A percentile compares a stretch with the other conserved stretches of the same genome.
Evolutionary conservation across 92 coral and sea anemone species (phyloP).

Genomic region (Virgularia gustaviana): DNA sequence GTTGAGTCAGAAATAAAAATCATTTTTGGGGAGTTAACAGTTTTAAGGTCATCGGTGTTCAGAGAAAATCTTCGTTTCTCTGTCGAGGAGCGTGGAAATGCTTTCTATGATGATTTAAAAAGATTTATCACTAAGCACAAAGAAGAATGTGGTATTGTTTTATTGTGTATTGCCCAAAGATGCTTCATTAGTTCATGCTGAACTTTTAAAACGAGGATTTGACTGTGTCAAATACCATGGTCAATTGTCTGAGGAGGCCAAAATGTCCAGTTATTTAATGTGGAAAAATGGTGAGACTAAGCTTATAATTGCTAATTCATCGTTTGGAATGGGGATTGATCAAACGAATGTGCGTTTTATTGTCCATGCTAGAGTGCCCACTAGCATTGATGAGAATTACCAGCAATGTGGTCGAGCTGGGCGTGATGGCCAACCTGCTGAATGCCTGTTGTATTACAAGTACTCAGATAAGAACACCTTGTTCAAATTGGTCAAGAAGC

Average conservation of each 20-base stretch:
- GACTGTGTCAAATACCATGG: constrained; percentile 35
- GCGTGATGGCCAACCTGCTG: constrained; percentile 36
- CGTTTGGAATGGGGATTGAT: no score
- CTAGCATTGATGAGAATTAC: constrained; percentile 40
- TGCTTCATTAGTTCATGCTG: constrained; percentile 43
- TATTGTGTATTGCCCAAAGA: constrained; percentile 46
- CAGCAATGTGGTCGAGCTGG: no score
- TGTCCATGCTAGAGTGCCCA: constrained; percentile 44
- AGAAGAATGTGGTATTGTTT: no score
- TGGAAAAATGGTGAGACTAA: constrained; percentile 35
- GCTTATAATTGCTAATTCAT: no score
- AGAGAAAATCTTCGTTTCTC: constrained; percentile 41
- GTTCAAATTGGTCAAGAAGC: constrained; percentile 3
- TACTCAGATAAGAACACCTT: constrained; percentile 26
- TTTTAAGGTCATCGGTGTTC: constrained; percentile 22
- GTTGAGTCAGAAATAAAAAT: not conserved
- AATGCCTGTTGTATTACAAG: constrained; percentile 15
- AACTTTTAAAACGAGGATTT: constrained; percentile 28
- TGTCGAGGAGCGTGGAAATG: constrained; percentile 23
- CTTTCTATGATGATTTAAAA: constrained; percentile 9
- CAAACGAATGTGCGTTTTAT: constrained; percentile 36
- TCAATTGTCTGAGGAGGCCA: no score
- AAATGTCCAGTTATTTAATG: no score
- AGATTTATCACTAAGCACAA: constrained; percentile 10
- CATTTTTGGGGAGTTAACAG: not conserved